These are phyloP conservation scores for Eciton burchellii DNA, from an alignment of 1,140 invertebrate genomes.

Conservation along the genomic window DNA sequence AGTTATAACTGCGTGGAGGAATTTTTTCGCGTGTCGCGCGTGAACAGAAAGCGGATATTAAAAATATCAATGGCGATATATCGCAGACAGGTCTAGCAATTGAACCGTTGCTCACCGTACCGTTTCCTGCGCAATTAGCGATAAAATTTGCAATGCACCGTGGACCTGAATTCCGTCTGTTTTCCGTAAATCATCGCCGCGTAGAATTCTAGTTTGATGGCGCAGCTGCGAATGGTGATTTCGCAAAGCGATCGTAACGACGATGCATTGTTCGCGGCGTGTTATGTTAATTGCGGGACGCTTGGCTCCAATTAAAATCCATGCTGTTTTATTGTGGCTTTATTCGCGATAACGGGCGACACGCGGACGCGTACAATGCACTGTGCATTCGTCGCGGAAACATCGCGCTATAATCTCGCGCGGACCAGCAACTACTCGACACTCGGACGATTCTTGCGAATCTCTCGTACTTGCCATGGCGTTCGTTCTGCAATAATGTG, in stretches of 20 bases:
- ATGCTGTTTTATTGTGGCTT: slow-evolving; percentile 2
- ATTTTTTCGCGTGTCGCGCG: not conserved
- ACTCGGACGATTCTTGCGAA: not conserved
- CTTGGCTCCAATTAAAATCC: slow-evolving; percentile 11
- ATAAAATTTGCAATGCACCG: not conserved
- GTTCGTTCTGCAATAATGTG: not conserved
- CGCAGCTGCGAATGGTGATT: slow-evolving; percentile 18
- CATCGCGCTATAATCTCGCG: not conserved
- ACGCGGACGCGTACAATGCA: not conserved
- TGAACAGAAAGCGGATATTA: slow-evolving; percentile 11
- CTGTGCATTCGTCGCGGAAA: not conserved
- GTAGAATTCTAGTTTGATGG: slow-evolving; percentile 16
- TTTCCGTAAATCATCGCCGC: slow-evolving; percentile 42
- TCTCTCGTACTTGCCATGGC: not conserved
- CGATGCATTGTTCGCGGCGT: not conserved
- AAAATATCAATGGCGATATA: slow-evolving; percentile 17
- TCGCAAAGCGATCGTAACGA: slow-evolving; percentile 21
- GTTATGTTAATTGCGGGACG: slow-evolving; percentile 13
- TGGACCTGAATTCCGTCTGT: slow-evolving; percentile 30
- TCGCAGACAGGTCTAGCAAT: not conserved
- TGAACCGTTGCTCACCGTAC: not conserved
- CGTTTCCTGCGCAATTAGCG: slow-evolving; percentile 22
- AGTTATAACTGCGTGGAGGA: too few species aligned
- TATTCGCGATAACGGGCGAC: not conserved
- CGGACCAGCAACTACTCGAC: not conserved